Evolutionary conservation across 2,888 invertebrate genomes (phyloP).

Genomic region (Elmis aenea): DNA sequence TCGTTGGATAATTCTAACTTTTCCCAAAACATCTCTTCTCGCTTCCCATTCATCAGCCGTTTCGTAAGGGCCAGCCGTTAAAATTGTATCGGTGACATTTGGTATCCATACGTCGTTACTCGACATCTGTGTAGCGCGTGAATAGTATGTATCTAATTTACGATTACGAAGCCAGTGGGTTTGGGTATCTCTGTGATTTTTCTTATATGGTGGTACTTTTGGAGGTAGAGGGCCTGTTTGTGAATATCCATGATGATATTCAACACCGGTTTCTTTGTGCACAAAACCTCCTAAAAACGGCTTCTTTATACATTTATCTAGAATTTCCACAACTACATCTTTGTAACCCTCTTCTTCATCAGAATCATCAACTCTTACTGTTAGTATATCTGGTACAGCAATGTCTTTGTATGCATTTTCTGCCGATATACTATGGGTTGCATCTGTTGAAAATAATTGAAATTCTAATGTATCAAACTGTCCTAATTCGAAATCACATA

Average conservation of each 20-base stretch:
- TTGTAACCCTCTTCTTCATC: constrained; percentile 43
- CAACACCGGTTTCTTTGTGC: constrained; percentile 61
- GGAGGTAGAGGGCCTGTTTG: constrained; percentile 68
- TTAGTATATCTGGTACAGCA: constrained; percentile 52
- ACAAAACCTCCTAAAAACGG: constrained; percentile 79
- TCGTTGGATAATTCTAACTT: constrained; percentile 60
- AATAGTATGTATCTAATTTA: constrained; percentile 52
- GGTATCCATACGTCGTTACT: constrained; percentile 56
- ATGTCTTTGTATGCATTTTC: constrained; percentile 36
- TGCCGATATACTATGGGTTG: constrained; percentile 32
- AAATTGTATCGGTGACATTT: constrained; percentile 57
- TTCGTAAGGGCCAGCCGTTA: constrained; percentile 60
- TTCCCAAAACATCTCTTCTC: constrained; percentile 54
- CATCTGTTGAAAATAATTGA: constrained; percentile 29
- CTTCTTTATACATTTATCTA: constrained; percentile 59
- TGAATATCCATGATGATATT: constrained; percentile 77
- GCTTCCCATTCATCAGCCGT: constrained; percentile 58
- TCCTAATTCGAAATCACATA: constrained; percentile 31
- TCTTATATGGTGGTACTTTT: constrained; percentile 50
- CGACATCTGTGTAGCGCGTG: constrained; percentile 59
- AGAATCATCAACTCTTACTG: constrained; percentile 47
- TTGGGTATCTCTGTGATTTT: constrained; percentile 61
- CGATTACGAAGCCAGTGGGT: constrained; percentile 53
- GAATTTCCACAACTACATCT: constrained; percentile 55
- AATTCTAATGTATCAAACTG: constrained; percentile 32